Percentiles rank a stretch among this genome's conserved stretches.
phyloP scores from a whole-genome alignment of 2,113 vertebrate genomes.

The Phoenicopterus ruber region DNA sequence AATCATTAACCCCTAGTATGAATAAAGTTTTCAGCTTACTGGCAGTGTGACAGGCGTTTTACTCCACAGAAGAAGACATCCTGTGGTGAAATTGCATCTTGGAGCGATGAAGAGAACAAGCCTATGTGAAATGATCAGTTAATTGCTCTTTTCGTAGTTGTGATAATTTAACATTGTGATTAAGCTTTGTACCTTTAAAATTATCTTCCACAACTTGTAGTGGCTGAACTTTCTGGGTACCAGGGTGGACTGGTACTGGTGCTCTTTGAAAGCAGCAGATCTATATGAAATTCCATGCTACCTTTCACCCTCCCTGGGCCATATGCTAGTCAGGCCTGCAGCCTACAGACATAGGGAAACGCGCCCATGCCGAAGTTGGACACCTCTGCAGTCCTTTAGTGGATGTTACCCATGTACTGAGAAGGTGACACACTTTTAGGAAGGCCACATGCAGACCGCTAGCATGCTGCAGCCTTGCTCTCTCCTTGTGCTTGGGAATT shows the following conservation, averaged over 20 bases:
- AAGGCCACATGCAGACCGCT: not conserved
- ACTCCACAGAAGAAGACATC: not conserved
- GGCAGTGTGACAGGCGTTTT: not conserved
- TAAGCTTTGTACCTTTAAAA: not conserved
- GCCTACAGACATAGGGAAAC: not conserved
- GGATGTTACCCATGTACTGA: accelerated
- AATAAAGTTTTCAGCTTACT: not conserved
- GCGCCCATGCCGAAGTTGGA: not conserved
- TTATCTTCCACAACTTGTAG: not conserved
- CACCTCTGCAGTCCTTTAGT: not conserved
- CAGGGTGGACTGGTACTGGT: not conserved
- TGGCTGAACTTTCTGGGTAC: not conserved
- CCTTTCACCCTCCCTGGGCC: not conserved
- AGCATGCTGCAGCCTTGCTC: not conserved
- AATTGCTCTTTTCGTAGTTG: not conserved
- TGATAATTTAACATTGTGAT: not conserved
- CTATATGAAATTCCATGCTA: accelerated
- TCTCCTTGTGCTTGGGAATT: not conserved
- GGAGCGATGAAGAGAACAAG: not conserved
- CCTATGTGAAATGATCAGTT: not conserved
- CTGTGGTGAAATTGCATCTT: not conserved
- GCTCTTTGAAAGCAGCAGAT: not conserved
- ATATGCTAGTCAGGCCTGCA: not conserved
- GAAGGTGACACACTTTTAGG: not conserved
- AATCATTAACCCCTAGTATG: not conserved